Evolutionary conservation across 2,797 vertebrate genomes (phyloP).

Genomic region (Acridotheres tristis): DNA sequence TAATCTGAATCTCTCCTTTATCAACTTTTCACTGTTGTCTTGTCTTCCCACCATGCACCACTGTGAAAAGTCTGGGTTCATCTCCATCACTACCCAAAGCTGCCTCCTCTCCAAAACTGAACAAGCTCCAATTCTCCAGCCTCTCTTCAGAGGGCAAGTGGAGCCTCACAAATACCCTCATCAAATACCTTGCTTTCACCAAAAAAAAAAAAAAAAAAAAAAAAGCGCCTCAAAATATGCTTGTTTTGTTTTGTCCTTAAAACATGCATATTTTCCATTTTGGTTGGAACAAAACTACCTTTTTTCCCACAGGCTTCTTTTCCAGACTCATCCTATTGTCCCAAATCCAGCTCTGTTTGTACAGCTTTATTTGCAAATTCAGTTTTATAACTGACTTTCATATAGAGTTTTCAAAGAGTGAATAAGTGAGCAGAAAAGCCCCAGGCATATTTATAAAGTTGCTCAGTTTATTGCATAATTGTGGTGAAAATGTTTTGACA

Average conservation of each 20-base stretch:
- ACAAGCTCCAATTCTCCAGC: neutral
- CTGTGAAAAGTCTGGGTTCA: rapidly evolving
- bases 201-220: neutral
- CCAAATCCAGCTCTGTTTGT: neutral
- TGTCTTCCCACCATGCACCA: neutral
- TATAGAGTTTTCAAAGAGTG: conserved; percentile 33
- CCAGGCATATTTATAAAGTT: conserved; percentile 1
- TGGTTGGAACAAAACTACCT: neutral
- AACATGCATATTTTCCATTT: neutral
- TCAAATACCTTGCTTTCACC: neutral
- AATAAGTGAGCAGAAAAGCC: conserved; percentile 21
- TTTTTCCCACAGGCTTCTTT: neutral
- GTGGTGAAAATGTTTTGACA: conserved; percentile 51
- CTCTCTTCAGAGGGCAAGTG: neutral
- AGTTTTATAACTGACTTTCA: conserved; percentile 18
- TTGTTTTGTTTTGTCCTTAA: neutral
- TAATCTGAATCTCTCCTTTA: neutral
- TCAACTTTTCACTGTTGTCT: neutral
- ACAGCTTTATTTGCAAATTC: conserved; percentile 19
- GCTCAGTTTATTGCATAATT: conserved; percentile 41
- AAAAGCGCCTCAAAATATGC: neutral
- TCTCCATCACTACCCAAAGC: neutral
- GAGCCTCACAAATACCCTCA: neutral
- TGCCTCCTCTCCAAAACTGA: neutral
- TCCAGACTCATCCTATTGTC: conserved; percentile 4